These are phyloP conservation scores for Brevimyrus niger DNA, from an alignment of 2,113 vertebrate genomes.

Conservation along the genomic window DNA sequence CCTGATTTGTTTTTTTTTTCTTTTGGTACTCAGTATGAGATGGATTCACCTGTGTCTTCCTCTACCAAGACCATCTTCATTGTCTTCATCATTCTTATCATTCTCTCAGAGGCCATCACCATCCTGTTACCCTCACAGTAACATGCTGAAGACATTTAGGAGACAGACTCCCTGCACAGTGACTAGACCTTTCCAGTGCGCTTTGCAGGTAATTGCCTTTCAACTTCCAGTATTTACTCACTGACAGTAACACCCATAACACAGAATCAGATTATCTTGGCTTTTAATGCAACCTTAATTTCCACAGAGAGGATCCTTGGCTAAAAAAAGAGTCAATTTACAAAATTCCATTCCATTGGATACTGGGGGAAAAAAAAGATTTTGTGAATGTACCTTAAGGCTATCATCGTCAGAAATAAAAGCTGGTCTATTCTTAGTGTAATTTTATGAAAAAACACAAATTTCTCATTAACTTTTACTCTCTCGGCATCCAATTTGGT, in stretches of 20 bases:
- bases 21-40: background rate
- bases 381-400: conserved; percentile 26
- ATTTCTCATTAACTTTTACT: conserved; percentile 7
- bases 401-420: conserved; percentile 27
- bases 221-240: background rate
- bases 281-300: conserved; percentile 3
- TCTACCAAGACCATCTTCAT: conserved; percentile 34
- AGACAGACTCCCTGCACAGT: background rate
- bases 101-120: conserved; percentile 19
- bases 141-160: background rate
- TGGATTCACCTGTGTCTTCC: conserved; percentile 9
- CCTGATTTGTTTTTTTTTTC: background rate
- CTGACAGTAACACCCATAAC: background rate
- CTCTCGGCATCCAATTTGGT: background rate
- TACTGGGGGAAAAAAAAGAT: conserved; percentile 9
- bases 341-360: conserved; percentile 10
- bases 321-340: background rate
- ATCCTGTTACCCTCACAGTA: background rate
- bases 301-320: background rate
- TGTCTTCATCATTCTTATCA: conserved; percentile 34
- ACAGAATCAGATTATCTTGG: background rate
- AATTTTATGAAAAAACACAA: conserved; percentile 9
- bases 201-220: conserved; percentile 12
- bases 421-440: conserved; percentile 27
- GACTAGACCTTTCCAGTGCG: background rate